Percentiles rank a stretch among this genome's conserved stretches.
Evolutionary conservation across 2,888 invertebrate genomes (phyloP).

Genomic region (Psylliodes chrysocephalus): DNA sequence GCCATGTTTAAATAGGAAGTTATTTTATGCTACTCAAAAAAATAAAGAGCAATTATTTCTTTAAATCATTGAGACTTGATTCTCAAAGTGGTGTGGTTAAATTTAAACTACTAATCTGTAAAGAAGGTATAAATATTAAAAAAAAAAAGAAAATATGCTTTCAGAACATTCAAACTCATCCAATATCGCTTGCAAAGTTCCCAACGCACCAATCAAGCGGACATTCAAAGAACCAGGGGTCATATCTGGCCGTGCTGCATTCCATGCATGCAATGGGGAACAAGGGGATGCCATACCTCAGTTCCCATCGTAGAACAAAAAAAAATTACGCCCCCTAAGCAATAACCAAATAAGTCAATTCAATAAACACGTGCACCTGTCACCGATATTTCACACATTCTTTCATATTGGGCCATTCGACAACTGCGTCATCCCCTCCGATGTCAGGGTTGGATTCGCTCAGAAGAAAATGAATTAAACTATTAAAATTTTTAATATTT

Average conservation of each 20-base stretch:
- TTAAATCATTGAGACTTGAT: too few relatives aligned
- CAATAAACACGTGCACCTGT: conserved; percentile 45
- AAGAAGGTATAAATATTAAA: too few relatives aligned
- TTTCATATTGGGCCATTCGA: conserved; percentile 34
- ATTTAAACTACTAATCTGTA: too few relatives aligned
- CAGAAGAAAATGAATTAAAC: too few relatives aligned
- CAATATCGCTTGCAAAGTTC: conserved; percentile 20
- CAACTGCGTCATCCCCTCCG: not conserved
- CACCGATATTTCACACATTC: conserved; percentile 45
- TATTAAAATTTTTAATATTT: too few relatives aligned
- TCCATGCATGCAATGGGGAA: conserved; percentile 7
- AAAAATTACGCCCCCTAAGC: conserved; percentile 20
- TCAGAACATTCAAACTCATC: too few relatives aligned
- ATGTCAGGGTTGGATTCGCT: not conserved
- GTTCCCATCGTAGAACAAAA: conserved; percentile 19
- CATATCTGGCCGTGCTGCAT: conserved; percentile 6
- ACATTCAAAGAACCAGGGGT: conserved; percentile 20
- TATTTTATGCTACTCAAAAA: too few relatives aligned
- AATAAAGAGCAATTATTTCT: too few relatives aligned
- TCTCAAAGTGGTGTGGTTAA: too few relatives aligned
- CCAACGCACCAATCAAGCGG: conserved; percentile 16
- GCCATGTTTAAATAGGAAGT: too few relatives aligned
- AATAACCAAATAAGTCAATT: conserved; percentile 39
- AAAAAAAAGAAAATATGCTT: too few relatives aligned
- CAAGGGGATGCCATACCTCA: conserved; percentile 21